phyloP scores from a whole-genome alignment of 1,140 invertebrate genomes.

The Diorhabda carinulata region DNA sequence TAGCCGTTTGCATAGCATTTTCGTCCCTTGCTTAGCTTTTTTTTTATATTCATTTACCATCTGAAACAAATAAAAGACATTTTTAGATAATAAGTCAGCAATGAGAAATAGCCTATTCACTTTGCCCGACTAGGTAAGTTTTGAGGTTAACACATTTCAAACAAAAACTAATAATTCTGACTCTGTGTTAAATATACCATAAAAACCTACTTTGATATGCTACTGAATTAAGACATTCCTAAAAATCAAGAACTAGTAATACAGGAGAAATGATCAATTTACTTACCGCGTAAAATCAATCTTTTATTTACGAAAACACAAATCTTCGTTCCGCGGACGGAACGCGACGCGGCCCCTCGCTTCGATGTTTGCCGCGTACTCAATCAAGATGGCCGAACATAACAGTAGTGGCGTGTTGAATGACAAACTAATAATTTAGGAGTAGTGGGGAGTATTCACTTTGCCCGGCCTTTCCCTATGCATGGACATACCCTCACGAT shows the following conservation, averaged over 20 bases:
- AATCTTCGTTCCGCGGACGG: not conserved
- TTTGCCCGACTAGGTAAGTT: constrained; percentile 9
- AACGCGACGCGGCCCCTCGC: not conserved
- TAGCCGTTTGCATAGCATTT: not conserved
- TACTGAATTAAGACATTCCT: too few relatives aligned
- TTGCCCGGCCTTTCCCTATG: too few relatives aligned
- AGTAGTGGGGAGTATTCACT: too few relatives aligned
- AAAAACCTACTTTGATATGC: too few relatives aligned
- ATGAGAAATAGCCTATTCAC: not conserved
- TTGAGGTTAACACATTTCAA: too few relatives aligned
- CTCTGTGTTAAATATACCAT: too few relatives aligned
- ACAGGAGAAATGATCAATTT: not conserved
- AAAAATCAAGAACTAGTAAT: too few relatives aligned
- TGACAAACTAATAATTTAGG: too few relatives aligned
- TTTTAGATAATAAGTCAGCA: not conserved
- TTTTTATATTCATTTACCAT: not conserved
- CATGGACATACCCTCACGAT: too few relatives aligned
- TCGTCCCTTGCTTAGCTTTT: constrained; percentile 11
- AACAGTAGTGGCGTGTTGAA: not conserved
- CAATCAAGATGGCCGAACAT: not conserved
- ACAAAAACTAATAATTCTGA: too few relatives aligned
- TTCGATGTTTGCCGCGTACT: constrained; percentile 2
- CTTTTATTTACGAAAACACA: not conserved
- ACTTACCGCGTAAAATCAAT: not conserved
- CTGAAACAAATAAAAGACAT: not conserved